phyloP scores from a whole-genome alignment of 2,797 vertebrate genomes.

The Alcedo quadribrachys region DNA sequence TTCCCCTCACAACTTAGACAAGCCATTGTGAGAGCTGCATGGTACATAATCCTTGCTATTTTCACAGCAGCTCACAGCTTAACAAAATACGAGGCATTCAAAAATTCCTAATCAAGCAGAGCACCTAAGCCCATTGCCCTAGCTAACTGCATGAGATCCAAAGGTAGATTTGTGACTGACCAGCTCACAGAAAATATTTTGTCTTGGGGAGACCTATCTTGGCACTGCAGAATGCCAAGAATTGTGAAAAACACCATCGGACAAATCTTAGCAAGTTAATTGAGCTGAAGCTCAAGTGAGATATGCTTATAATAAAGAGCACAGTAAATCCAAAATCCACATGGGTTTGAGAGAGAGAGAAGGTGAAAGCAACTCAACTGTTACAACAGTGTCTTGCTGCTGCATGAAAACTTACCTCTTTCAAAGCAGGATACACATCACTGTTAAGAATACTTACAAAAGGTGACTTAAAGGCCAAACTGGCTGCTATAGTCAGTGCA shows the following conservation, averaged over 20 bases:
- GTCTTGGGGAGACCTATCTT: not conserved
- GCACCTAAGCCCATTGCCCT: not conserved
- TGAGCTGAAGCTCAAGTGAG: not conserved
- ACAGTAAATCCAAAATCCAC: not conserved
- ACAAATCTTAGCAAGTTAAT: not conserved
- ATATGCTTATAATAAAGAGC: not conserved
- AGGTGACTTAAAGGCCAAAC: conserved; percentile 92
- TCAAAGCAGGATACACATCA: not conserved
- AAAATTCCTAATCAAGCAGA: not conserved
- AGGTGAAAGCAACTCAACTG: not conserved
- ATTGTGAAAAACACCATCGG: not conserved
- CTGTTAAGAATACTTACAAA: conserved; percentile 77
- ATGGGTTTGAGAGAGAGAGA: not conserved
- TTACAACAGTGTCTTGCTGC: not conserved
- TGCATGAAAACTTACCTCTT: not conserved
- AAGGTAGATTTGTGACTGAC: not conserved
- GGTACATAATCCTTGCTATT: not conserved
- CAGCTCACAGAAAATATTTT: not conserved
- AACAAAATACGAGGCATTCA: not conserved
- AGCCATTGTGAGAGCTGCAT: not conserved
- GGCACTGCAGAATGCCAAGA: not conserved
- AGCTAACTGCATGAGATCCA: not conserved
- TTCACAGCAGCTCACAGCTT: not conserved
- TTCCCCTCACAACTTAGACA: not conserved
- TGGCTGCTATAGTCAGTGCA: conserved; percentile 95